Conservation (phyloP, 2,888 invertebrate species). For the Drosophila anomalata region DNA sequence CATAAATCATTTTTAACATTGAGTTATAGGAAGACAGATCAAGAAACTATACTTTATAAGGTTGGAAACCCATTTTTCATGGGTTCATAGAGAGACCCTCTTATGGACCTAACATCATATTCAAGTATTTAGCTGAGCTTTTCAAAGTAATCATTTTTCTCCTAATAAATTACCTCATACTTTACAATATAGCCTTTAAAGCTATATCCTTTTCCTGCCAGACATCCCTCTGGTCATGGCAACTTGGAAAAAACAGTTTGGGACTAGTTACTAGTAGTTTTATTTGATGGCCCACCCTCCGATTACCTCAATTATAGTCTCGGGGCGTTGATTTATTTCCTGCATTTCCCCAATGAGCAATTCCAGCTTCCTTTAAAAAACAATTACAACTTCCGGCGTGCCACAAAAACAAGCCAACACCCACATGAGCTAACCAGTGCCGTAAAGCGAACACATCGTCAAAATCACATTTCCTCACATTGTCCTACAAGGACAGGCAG, state of each 20-base stretch:
- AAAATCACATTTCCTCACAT: conserved; percentile 79
- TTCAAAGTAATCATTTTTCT: too few relatives aligned
- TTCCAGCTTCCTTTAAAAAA: conserved; percentile 75
- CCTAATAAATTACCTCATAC: background rate
- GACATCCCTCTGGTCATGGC: background rate
- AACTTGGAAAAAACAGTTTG: background rate
- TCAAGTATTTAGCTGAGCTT: too few relatives aligned
- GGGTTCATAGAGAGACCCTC: too few relatives aligned
- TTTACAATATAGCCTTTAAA: background rate
- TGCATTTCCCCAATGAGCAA: conserved; percentile 78
- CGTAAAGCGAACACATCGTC: conserved; percentile 81
- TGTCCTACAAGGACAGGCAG: conserved; percentile 40
- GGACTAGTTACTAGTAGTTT: conserved; percentile 9
- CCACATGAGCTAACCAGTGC: conserved; percentile 32
- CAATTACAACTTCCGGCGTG: conserved; percentile 73
- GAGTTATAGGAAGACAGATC: too few relatives aligned
- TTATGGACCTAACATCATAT: too few relatives aligned
- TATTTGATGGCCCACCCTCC: conserved; percentile 6
- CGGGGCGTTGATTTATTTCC: conserved; percentile 65
- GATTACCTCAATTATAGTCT: conserved; percentile 30
- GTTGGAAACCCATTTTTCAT: too few relatives aligned
- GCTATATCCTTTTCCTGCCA: background rate
- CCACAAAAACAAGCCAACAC: conserved; percentile 29
- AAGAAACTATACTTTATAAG: too few relatives aligned
- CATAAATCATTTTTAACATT: background rate